Evolutionary conservation across 2,888 invertebrate genomes (phyloP), one percentile per base, ranked within the genome.

Genomic region (Synergus laeviventris): DNA sequence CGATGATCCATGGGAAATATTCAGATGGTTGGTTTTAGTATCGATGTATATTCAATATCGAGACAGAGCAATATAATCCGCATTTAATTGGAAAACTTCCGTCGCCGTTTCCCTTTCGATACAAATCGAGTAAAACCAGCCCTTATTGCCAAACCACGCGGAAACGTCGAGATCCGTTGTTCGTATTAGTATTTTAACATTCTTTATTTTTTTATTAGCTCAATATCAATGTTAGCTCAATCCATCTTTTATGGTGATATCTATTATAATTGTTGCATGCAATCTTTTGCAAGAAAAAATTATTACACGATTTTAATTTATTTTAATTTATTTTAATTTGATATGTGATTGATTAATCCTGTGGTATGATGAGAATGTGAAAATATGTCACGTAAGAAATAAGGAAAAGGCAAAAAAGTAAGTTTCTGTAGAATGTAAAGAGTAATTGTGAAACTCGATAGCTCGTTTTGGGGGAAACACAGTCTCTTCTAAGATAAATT

Each of bases 71-170:
- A 88, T 86, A 88, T 90, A 90, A 90, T 90, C 90, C 90, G 86
- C 86, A 85, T 90, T 90, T 90, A 90, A 90, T 90, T 90, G 90
- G 89, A 90, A 90, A 90, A 90, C 89, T 89, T 89, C 86, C 86
- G 84, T 79, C 78, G 79, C 83, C 81, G 81, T 81, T 77, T 83
- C 80, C 81, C 81, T 86, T 85, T 83, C 82, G 85, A 84, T 87
- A 88, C 87, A 86, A 86, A 86, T 87, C 86, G 85, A 82, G 84
- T 79, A 76, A 78, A 80, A 75, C 79, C 73, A 74, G 79, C 80
- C 79, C 80, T 81, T 81, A 76, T 79, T 76, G 80, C 73, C 76
- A 77, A 82, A 79, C 81, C 81, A 80, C 74, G 79, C 79, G 77
- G 77, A 73, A 80, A 80, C 76, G 77, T 75, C 66, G 14, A 42